Conservation (phyloP, 2,888 invertebrate species). For the Limenitis camilla region DNA sequence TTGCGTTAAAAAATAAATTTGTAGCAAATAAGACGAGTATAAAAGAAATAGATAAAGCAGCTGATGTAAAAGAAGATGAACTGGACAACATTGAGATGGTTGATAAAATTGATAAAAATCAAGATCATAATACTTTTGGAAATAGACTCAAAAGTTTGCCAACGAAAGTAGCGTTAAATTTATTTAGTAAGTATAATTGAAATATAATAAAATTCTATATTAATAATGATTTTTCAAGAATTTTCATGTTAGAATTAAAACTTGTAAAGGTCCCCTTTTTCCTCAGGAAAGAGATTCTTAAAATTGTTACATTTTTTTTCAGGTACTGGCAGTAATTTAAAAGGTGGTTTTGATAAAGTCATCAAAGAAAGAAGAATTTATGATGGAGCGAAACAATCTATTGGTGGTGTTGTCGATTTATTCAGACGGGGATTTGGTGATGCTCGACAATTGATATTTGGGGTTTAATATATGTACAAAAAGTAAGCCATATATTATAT, state of each 20-base stretch:
- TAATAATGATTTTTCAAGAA: too few relatives aligned
- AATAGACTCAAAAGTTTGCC: constrained; percentile 5
- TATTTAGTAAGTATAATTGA: constrained; percentile 2
- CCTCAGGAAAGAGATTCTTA: too few relatives aligned
- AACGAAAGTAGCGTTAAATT: not conserved
- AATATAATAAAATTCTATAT: not conserved
- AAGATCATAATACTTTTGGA: not conserved
- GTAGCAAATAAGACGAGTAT: too few relatives aligned
- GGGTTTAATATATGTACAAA: too few relatives aligned
- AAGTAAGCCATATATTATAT: too few relatives aligned
- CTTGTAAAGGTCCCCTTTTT: too few relatives aligned
- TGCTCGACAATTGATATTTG: not conserved
- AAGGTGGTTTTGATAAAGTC: constrained; percentile 1
- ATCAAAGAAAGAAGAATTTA: not conserved
- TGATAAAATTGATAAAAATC: not conserved
- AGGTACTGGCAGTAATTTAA: not conserved
- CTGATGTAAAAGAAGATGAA: not conserved
- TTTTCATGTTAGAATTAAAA: too few relatives aligned
- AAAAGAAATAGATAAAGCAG: not conserved
- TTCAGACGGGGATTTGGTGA: constrained; percentile 3
- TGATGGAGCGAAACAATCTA: not conserved
- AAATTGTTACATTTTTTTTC: not conserved
- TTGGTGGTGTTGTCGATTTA: not conserved
- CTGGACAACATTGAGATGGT: not conserved
- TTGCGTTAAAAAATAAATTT: too few relatives aligned